Evolutionary conservation across 2,113 vertebrate species (phyloP).

Genomic region (Cisticola juncidis): DNA sequence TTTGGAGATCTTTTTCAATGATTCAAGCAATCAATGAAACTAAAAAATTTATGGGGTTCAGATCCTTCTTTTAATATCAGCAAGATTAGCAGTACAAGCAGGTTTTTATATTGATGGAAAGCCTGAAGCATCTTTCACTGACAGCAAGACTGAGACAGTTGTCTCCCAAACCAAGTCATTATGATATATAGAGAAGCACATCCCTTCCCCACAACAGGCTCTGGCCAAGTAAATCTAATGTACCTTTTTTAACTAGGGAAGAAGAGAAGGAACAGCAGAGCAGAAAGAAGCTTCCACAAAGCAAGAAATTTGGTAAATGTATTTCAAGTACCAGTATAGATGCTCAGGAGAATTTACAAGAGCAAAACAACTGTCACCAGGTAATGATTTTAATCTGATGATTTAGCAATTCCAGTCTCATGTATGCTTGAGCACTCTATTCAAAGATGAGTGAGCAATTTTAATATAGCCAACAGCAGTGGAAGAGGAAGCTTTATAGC

Average conservation of each 20-base stretch:
- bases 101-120: not conserved
- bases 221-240: not conserved
- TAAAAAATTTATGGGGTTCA: not conserved
- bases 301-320: not conserved
- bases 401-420: not conserved
- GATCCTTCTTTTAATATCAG: not conserved
- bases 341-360: not conserved
- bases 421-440: not conserved
- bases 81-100: not conserved
- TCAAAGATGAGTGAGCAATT: not conserved
- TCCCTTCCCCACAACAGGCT: not conserved
- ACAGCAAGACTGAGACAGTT: not conserved
- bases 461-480: not conserved
- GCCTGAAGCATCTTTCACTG: not conserved
- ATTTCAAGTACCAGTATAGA: not conserved
- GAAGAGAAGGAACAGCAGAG: not conserved
- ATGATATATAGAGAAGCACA: not conserved
- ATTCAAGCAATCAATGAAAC: not conserved
- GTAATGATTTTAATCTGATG: not conserved
- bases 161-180: not conserved
- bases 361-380: not conserved
- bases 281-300: not conserved
- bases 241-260: not conserved
- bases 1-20: not conserved
- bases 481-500: not conserved